Base-by-base conservation (phyloP, 1,140 invertebrate species). In the Conus ventricosus region DNA sequence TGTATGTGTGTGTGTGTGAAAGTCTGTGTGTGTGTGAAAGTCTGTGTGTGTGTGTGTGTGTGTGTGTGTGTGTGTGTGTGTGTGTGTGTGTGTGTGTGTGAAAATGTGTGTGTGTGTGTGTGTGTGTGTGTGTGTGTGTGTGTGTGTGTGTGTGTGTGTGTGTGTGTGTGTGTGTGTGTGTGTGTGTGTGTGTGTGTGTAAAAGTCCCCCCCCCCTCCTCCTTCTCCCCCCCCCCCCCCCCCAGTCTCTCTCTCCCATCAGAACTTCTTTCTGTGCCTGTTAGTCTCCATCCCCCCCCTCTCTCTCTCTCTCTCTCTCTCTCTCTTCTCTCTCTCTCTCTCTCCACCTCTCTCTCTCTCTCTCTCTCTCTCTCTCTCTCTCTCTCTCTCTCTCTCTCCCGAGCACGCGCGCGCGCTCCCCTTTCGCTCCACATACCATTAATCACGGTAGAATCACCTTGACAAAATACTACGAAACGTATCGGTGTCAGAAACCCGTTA, bases 261-360 rank as follows among this genome's bases (percentile, higher is more conserved):
- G 8, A 10, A 7, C 17, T 23, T 80, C 76, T 80, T 23, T 80
- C 76, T 80, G 7, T 80, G 8, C 23, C 39, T 80, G 7, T 51
- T 23, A 8, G 7, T 51, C 39, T 80, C 11, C 23, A 10, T 80
- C 78, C 4, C 5, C 51, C n/a, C 11, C 25, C 51, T 5, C 4
- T 80, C 51, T 53, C 78, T 80, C 11, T 80, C 25, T n/a, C 13
- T 80, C 25, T 53, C 25, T 80, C 11, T 80, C 78, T 80, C 78
- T 80, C 78, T 80, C 78, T 80, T 80, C n/a, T 80, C 78, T 80
- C n/a, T 80, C 78, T 80, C 76, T 80, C 76, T 23, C 23, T 23
- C 23, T 23, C 23, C 39, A 23, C 39, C 7, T 23, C 23, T 23
- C 23, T 53, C 23, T 53, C 51, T 53, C 78, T 80, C 78, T 80